phyloP scores from a whole-genome alignment of 2,888 invertebrate genomes.

The Muschampia plurimacula region DNA sequence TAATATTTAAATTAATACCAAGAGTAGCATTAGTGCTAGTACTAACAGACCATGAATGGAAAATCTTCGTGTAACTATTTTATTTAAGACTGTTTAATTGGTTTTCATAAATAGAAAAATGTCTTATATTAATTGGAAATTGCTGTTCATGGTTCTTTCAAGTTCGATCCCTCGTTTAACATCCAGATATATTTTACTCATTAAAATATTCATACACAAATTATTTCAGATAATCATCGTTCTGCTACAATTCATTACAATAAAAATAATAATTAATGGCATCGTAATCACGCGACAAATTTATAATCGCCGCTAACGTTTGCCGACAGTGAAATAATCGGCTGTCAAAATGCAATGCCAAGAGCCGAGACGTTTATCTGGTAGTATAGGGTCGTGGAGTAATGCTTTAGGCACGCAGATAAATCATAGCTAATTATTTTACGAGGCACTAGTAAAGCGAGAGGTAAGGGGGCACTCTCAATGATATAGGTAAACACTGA shows the following conservation, averaged over 20 bases:
- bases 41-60: too few species aligned
- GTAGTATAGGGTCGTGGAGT: constrained; percentile 61
- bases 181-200: neutral
- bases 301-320: constrained; percentile 72
- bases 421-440: constrained; percentile 82
- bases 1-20: too few species aligned
- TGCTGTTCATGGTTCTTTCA: neutral
- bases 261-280: constrained; percentile 44
- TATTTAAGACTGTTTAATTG: neutral
- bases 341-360: constrained; percentile 81
- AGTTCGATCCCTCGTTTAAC: neutral
- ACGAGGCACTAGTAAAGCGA: constrained; percentile 57
- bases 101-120: constrained; percentile 8
- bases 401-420: constrained; percentile 71
- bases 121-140: constrained; percentile 8
- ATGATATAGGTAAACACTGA: constrained; percentile 16
- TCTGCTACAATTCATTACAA: constrained; percentile 35
- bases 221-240: constrained; percentile 19
- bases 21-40: too few species aligned
- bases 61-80: too few species aligned
- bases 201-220: constrained; percentile 12
- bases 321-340: constrained; percentile 79
- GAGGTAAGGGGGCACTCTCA: constrained; percentile 7
- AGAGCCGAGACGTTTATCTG: constrained; percentile 66
- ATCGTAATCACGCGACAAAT: constrained; percentile 68